These are phyloP conservation scores for Mythimna vitellina DNA, from an alignment of 2,888 invertebrate species.

Conservation along the genomic window DNA sequence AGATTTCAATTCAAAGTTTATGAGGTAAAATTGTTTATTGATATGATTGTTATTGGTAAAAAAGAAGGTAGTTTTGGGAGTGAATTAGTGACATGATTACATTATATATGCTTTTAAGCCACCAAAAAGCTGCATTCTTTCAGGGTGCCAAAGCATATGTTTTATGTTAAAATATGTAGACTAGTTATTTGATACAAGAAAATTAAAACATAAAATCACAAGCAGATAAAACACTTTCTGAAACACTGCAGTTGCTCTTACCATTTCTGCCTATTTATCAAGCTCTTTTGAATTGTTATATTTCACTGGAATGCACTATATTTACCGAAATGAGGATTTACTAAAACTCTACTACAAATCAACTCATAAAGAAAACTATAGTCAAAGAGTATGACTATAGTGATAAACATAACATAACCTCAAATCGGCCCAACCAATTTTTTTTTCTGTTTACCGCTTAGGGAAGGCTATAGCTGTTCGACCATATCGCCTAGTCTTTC, in stretches of 20 bases:
- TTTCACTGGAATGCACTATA: background rate
- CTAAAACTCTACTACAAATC: background rate
- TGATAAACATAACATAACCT: constrained; percentile 34
- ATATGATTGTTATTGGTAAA: too few species aligned
- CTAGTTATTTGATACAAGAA: background rate
- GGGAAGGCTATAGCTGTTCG: too few species aligned
- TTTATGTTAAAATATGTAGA: background rate
- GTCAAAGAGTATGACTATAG: too few species aligned
- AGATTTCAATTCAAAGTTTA: background rate
- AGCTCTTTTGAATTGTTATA: background rate
- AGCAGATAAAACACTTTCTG: background rate
- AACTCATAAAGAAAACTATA: too few species aligned
- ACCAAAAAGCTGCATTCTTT: background rate
- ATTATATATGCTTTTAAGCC: background rate
- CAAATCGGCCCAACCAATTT: background rate
- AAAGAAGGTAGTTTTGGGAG: too few species aligned
- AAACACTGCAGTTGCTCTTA: constrained; percentile 16
- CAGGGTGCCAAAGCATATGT: background rate
- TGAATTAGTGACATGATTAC: too few species aligned
- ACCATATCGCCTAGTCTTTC: too few species aligned
- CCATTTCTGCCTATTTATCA: constrained; percentile 24
- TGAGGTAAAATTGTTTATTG: background rate
- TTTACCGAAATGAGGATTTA: background rate
- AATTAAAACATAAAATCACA: background rate
- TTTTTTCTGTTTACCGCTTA: too few species aligned